Percentiles rank a stretch among this genome's conserved stretches.
These are phyloP conservation scores for Cryptus armator DNA, from an alignment of 2,888 invertebrate genomes.

Conservation along the genomic window DNA sequence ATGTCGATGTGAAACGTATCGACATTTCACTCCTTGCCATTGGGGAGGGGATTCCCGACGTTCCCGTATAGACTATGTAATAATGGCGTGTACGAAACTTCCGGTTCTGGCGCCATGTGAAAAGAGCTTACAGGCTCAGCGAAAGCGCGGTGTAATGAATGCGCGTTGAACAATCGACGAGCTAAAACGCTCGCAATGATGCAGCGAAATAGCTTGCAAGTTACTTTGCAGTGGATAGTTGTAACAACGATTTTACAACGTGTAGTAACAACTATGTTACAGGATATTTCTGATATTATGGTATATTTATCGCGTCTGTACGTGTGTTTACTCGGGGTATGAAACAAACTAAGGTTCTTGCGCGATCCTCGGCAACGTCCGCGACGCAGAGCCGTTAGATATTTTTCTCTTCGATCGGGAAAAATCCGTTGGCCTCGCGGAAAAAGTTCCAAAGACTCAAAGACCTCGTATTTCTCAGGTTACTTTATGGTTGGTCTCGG, in stretches of 20 bases:
- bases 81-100: constrained; percentile 9
- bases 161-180: neutral
- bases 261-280: too few species aligned
- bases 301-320: too few species aligned
- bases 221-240: too few species aligned
- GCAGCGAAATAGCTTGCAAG: too few species aligned
- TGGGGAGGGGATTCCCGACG: too few species aligned
- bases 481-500: constrained; percentile 76
- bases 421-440: constrained; percentile 70
- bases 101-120: neutral
- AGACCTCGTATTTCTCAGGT: constrained; percentile 75
- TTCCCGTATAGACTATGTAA: too few species aligned
- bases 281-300: too few species aligned
- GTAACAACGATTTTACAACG: too few species aligned
- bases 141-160: constrained; percentile 27
- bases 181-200: too few species aligned
- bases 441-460: constrained; percentile 71
- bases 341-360: neutral
- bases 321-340: too few species aligned
- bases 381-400: constrained; percentile 44
- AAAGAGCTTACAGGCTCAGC: neutral
- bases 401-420: constrained; percentile 60
- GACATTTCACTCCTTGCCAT: constrained; percentile 29
- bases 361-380: neutral
- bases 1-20: neutral